phyloP scores from a whole-genome alignment of 2,113 vertebrate species.

The Chlamydotis undulata region DNA sequence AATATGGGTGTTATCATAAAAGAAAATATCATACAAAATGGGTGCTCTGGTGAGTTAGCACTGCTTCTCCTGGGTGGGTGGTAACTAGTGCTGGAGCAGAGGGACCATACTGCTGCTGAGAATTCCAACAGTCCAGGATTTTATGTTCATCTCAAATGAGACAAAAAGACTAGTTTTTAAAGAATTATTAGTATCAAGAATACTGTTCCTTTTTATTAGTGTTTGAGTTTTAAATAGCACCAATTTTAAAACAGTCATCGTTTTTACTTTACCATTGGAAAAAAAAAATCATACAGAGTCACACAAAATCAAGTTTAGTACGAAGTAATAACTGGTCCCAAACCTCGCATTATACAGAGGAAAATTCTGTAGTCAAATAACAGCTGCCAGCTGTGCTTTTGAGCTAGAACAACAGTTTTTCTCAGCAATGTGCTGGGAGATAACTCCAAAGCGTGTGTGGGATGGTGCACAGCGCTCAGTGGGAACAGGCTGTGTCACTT shows the following conservation, averaged over 20 bases:
- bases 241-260: neutral
- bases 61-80: neutral
- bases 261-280: neutral
- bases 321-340: neutral
- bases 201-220: neutral
- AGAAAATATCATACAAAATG: neutral
- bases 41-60: neutral
- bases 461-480: neutral
- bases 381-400: slow-evolving; percentile 27
- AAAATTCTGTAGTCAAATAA: slow-evolving; percentile 9
- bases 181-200: neutral
- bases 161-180: neutral
- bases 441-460: neutral
- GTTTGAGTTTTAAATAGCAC: neutral
- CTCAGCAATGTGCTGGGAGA: neutral
- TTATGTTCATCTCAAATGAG: neutral
- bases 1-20: too few relatives aligned
- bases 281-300: neutral
- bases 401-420: slow-evolving; percentile 40
- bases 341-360: neutral
- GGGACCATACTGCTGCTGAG: neutral
- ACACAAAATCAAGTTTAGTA: neutral
- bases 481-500: neutral
- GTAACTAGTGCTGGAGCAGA: neutral
- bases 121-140: neutral